Percentiles rank a stretch among this genome's conserved stretches.
phyloP scores from a whole-genome alignment of 2,797 vertebrate genomes.

The Diceros bicornis region DNA sequence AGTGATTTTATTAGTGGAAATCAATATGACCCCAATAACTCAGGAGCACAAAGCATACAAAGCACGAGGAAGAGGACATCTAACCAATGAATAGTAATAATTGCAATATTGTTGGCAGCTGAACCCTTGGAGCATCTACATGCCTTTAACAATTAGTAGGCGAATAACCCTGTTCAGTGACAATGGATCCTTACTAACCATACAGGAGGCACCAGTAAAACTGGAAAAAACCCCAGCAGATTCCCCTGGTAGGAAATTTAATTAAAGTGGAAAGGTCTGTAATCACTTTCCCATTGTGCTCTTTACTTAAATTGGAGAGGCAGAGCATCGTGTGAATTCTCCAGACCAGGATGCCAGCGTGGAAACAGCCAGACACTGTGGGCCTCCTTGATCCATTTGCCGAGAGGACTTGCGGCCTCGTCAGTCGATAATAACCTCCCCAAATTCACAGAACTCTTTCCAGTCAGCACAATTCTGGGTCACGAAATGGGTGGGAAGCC shows the following conservation, averaged over 20 bases:
- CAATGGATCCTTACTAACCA: background rate
- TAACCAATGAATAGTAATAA: background rate
- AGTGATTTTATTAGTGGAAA: slow-evolving; percentile 21
- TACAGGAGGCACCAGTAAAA: background rate
- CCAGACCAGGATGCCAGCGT: background rate
- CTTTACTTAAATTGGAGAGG: background rate
- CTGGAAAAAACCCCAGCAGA: background rate
- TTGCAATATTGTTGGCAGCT: background rate
- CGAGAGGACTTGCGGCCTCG: background rate
- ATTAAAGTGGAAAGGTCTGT: slow-evolving; percentile 20
- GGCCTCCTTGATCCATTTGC: background rate
- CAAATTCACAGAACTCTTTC: background rate
- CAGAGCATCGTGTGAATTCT: background rate
- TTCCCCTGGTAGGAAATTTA: slow-evolving; percentile 24
- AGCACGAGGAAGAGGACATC: background rate
- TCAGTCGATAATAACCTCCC: background rate
- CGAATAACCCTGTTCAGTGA: background rate
- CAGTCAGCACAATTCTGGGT: background rate
- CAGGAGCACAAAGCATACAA: background rate
- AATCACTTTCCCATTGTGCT: background rate
- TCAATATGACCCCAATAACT: background rate
- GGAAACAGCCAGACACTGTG: background rate
- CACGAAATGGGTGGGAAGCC: background rate
- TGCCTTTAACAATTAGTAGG: background rate
- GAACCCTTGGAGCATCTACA: background rate